Base-by-base conservation (phyloP, 2,888 invertebrate species). In the Andricus curvator region DNA sequence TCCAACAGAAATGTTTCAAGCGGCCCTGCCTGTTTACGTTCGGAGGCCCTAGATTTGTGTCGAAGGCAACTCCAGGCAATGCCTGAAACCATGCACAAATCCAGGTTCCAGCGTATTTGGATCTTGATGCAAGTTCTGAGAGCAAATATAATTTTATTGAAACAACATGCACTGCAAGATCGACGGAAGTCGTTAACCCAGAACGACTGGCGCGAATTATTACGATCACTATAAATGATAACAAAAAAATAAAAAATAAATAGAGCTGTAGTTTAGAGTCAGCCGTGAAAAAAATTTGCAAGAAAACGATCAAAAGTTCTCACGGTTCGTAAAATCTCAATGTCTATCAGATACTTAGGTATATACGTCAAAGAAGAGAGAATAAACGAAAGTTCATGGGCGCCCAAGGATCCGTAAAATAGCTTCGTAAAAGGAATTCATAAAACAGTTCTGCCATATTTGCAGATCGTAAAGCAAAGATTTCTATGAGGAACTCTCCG, bases 171-270 rank as follows among this genome's bases (percentile, higher is more conserved):
- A 17, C 17, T 48, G 48, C 1, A 37, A 48, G 48, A 48, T 48
- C 17, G 48, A 48, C 17, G 51, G n/a, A 74, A 56, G 51, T 33
- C 33, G 70, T 74, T 74, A 74, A 74, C 51, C 70, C 70, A 74
- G 33, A 74, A 74, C 13, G 56, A 22, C 29, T 56, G 33, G n/a
- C 33, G 33, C 74, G 74, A 56, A 74, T 56, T 56, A 56, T n/a
- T 74, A 74, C 33, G 74, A 74, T 37, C n/a, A 33, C n/a, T 74
- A 51, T 74, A 74, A 56, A 74, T 74, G 51, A 70, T 70, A 70
- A n/a, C n/a, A 48, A 70, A 51, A 4, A 48, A 2, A 11, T 11
- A 41, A 13, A 41, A 13, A 41, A 41, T 48, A 1, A 48, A 48
- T 48, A 15, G 37, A 68, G 25, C 25, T 15, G 25, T 25, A 62